phyloP scores from a whole-genome alignment of 2,113 vertebrate species.

The Myodes glareolus region DNA sequence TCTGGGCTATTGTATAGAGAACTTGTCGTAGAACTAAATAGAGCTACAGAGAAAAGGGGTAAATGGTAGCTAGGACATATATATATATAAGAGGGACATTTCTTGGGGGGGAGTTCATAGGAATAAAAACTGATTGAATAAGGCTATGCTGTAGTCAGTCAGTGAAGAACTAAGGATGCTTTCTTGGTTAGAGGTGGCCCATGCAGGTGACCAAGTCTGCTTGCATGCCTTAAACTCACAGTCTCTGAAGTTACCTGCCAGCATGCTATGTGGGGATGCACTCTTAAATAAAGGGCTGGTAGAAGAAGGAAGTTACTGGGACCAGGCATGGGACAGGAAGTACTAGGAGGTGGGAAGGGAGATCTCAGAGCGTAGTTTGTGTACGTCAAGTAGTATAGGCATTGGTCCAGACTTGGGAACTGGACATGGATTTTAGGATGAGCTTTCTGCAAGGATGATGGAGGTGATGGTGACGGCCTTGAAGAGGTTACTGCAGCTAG shows the following conservation, averaged over 20 bases:
- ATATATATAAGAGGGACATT: background rate
- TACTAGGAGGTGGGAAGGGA: background rate
- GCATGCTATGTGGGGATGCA: background rate
- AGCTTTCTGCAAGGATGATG: too few relatives aligned
- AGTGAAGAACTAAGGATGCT: background rate
- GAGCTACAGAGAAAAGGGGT: background rate
- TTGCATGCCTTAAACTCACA: background rate
- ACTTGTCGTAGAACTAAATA: background rate
- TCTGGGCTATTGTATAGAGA: background rate
- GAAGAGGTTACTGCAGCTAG: background rate
- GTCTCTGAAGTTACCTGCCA: background rate
- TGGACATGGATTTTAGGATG: background rate
- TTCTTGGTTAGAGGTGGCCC: background rate
- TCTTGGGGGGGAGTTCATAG: background rate
- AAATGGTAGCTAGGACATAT: background rate
- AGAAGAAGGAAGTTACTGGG: background rate
- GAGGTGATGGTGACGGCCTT: background rate
- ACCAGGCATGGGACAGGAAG: accelerated
- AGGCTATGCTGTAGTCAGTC: accelerated
- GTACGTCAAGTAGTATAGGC: accelerated
- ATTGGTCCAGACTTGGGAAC: accelerated
- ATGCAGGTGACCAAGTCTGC: accelerated
- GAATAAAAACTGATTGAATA: background rate
- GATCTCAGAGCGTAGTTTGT: background rate
- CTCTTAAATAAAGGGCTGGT: background rate